Evolutionary conservation across 1,140 invertebrate genomes (phyloP).

Genomic region (Tenebrio molitor): DNA sequence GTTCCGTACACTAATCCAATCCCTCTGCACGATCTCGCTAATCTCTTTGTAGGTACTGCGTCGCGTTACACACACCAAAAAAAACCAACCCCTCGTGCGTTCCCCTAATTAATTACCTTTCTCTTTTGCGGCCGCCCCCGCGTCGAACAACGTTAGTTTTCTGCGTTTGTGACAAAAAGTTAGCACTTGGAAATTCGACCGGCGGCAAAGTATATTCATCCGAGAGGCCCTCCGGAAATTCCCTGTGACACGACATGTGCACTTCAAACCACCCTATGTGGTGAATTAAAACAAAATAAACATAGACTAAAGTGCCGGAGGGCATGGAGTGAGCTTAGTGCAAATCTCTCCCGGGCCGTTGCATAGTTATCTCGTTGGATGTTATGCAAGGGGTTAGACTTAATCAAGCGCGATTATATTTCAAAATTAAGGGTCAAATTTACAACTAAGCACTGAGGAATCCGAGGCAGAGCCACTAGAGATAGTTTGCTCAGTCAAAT

Average conservation of each 20-base stretch:
- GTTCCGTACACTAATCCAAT: constrained; percentile 45
- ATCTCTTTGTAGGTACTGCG: constrained; percentile 43
- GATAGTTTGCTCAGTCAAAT: constrained; percentile 2
- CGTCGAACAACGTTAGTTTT: constrained; percentile 20
- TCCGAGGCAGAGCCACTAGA: not conserved
- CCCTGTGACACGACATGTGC: constrained; percentile 46
- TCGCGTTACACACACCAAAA: constrained; percentile 30
- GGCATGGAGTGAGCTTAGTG: constrained; percentile 28
- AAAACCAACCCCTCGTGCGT: constrained; percentile 38
- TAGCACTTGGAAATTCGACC: not conserved
- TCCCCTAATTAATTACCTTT: constrained; percentile 47
- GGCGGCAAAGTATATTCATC: not conserved
- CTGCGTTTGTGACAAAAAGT: constrained; percentile 18
- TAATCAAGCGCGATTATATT: constrained; percentile 50
- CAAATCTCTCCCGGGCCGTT: constrained; percentile 38
- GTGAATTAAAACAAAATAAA: constrained; percentile 51
- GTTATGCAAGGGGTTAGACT: constrained; percentile 47
- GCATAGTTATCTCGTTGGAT: constrained; percentile 44
- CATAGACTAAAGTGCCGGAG: constrained; percentile 43
- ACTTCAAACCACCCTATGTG: constrained; percentile 38
- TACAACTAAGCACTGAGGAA: constrained; percentile 5
- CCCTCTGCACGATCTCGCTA: constrained; percentile 42
- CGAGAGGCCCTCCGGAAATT: constrained; percentile 4
- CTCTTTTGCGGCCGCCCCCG: constrained; percentile 17
- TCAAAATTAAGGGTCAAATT: constrained; percentile 39